phyloP scores from a whole-genome alignment of 2,113 vertebrate species.

The Salvelinus namaycush region DNA sequence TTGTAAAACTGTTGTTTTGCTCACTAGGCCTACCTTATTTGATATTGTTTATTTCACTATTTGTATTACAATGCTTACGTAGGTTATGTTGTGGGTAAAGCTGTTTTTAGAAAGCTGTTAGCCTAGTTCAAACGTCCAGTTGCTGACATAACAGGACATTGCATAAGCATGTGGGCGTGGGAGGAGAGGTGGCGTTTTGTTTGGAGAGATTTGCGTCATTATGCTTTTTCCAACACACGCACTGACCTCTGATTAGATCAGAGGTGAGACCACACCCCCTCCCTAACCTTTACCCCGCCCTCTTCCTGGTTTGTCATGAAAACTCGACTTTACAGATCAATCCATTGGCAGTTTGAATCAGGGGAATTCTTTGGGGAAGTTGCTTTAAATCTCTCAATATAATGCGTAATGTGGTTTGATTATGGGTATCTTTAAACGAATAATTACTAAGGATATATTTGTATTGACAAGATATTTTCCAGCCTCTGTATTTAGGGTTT shows the following conservation, averaged over 20 bases:
- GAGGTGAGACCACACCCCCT: neutral
- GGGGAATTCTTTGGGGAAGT: neutral
- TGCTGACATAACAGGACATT: slow-evolving; percentile 16
- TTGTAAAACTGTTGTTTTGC: no score
- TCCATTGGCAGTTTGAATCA: neutral
- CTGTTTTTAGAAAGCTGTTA: neutral
- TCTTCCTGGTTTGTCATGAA: neutral
- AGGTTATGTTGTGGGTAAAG: neutral
- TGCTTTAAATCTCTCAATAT: neutral
- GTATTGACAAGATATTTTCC: neutral
- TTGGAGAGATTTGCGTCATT: slow-evolving; percentile 8
- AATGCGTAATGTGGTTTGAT: neutral
- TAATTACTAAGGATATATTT: neutral
- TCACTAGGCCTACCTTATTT: neutral
- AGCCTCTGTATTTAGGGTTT: neutral
- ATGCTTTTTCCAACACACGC: neutral
- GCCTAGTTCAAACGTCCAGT: neutral
- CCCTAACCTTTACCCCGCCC: neutral
- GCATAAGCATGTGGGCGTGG: neutral
- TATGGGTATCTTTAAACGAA: neutral
- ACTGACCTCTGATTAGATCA: slow-evolving; percentile 1
- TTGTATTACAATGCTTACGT: neutral
- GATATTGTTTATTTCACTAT: neutral
- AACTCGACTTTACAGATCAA: neutral
- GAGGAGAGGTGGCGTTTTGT: neutral